These are phyloP conservation scores for Oasisia sp. DNA, from an alignment of 2,888 invertebrate genomes.

Conservation along the genomic window DNA sequence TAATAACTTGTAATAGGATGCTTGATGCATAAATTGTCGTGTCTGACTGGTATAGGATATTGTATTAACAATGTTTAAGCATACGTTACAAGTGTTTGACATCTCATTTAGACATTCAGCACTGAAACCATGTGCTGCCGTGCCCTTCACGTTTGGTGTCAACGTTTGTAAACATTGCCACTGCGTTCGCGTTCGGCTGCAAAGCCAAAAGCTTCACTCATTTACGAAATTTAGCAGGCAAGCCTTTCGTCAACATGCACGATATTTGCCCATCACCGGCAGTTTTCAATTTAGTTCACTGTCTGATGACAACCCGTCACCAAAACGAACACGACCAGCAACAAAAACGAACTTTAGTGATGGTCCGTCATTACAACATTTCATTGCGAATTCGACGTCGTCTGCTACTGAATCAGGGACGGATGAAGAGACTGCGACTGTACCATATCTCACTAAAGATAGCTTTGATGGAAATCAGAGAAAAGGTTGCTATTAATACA, in stretches of 20 bases:
- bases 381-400: constrained; percentile 27
- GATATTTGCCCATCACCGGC: background rate
- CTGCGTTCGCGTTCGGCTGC: background rate
- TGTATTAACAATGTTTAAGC: constrained; percentile 2
- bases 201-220: background rate
- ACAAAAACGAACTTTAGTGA: background rate
- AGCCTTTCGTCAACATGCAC: background rate
- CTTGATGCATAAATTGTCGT: background rate
- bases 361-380: constrained; percentile 26
- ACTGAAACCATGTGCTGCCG: background rate
- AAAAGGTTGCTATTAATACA: constrained; percentile 23
- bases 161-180: background rate
- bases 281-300: background rate
- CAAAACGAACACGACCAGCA: background rate
- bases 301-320: background rate
- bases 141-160: background rate
- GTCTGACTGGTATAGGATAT: background rate
- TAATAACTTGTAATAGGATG: background rate
- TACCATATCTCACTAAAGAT: constrained; percentile 27
- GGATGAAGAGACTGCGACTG: background rate
- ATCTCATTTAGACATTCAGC: background rate
- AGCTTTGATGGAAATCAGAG: constrained; percentile 25
- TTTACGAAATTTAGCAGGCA: background rate
- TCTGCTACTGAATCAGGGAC: background rate
- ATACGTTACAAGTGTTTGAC: constrained; percentile 12